phyloP scores from a whole-genome alignment of 2,113 vertebrate genomes.

The Etheostoma cragini region DNA sequence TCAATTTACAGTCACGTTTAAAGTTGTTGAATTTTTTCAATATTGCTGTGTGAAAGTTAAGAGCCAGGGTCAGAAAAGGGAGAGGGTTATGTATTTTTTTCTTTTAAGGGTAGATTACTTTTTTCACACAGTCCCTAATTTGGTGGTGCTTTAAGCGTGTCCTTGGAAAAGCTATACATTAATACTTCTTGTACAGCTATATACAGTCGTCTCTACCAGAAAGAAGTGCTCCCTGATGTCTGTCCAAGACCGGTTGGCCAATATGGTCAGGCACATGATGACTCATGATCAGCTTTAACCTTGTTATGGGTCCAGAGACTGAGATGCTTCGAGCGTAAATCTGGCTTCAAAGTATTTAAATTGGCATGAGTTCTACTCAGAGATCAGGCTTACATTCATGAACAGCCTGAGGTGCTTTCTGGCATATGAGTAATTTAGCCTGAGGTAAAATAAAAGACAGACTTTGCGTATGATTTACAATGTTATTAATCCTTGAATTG shows the following conservation, averaged over 20 bases:
- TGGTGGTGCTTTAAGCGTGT: neutral
- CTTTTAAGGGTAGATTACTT: neutral
- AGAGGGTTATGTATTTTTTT: neutral
- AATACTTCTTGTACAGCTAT: neutral
- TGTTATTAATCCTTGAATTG: constrained; percentile 17
- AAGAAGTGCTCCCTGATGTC: neutral
- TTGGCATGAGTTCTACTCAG: constrained; percentile 35
- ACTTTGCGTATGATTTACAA: constrained; percentile 15
- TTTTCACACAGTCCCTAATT: neutral
- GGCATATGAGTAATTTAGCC: constrained; percentile 35
- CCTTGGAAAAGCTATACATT: neutral
- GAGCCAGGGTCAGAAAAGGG: neutral
- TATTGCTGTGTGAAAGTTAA: neutral
- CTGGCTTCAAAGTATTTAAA: constrained; percentile 45
- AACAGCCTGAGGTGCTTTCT: constrained; percentile 39
- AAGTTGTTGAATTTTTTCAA: neutral
- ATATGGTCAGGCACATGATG: neutral
- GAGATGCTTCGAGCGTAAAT: constrained; percentile 25
- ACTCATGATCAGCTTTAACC: constrained; percentile 19
- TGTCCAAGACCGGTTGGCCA: neutral
- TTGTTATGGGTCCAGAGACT: neutral
- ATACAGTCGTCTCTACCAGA: neutral
- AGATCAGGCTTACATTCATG: constrained; percentile 11
- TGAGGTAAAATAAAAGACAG: constrained; percentile 33
- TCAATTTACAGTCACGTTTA: neutral